Base-by-base conservation (phyloP, 2,888 invertebrate species). In the Brachypterus glaber region DNA sequence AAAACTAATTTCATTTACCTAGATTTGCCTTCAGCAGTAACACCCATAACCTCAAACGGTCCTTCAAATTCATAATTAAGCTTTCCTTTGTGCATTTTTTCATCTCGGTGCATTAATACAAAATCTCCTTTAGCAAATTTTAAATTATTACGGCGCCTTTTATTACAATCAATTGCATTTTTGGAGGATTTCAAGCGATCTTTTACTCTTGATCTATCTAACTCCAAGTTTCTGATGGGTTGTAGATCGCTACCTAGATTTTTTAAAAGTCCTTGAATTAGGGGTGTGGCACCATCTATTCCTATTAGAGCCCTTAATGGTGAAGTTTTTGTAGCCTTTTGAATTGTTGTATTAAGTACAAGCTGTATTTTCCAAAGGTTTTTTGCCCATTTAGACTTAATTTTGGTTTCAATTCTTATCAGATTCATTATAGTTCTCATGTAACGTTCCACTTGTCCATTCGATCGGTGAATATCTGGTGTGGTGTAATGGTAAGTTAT, bases 341-440 rank as follows among this genome's bases (percentile, higher is more conserved):
- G 49, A 30, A 49, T 25, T 3, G 51, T 48, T 1, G 35, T 35
- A 30, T 51, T 51, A 8, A 48, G 32, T 11, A 45, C 41, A 3
- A 48, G 25, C 15, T 51, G 47, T 8, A 51, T 47, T 33, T 48
- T 52, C 43, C 42, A 47, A n/a, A 49, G 13, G 17, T 29, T 33
- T 27, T 39, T 50, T 43, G 45, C 29, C 45, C 44, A 44, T 46
- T 46, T 46, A 42, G 41, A 33, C 43, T 43, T 37, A 13, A 45
- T 16, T 5, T 5, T 27, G 5, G 33, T 30, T 30, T 33, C 24
- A 12, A 39, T 33, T 9, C 41, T 12, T 4, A 31, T 17, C 27
- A 27, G 12, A 25, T 26, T 25, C 24, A 35, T 35, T 35, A 26
- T 26, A n/a, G 27, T 27, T 27, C 12, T 27, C 27, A 27, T 27